phyloP scores from a whole-genome alignment of 2,797 vertebrate genomes.

The Hydrocynus forskahlii region DNA sequence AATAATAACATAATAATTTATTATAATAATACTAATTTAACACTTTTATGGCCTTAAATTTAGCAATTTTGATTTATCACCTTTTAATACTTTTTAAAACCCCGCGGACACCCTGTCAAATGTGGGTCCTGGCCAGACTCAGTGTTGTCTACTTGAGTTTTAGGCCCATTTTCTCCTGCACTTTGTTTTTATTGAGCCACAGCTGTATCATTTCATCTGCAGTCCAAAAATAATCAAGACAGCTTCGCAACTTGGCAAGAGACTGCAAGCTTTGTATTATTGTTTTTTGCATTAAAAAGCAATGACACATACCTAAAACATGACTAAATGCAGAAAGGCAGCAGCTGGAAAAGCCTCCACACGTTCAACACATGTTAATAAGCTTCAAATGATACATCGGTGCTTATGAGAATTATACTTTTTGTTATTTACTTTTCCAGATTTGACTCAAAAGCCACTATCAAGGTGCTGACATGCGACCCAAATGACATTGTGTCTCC shows the following conservation, averaged over 20 bases:
- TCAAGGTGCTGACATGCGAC: constrained; percentile 11
- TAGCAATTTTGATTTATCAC: too few species aligned
- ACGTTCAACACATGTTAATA: not conserved
- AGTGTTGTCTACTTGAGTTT: not conserved
- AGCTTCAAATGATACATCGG: not conserved
- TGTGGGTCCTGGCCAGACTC: too few species aligned
- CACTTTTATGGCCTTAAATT: too few species aligned
- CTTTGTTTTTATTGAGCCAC: not conserved
- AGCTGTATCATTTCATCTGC: not conserved
- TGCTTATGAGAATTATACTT: not conserved
- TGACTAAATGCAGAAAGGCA: not conserved
- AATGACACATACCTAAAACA: not conserved
- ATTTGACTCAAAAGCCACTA: constrained; percentile 37
- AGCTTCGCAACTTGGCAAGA: not conserved
- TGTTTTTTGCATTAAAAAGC: not conserved
- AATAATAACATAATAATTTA: too few species aligned
- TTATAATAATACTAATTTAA: too few species aligned
- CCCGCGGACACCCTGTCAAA: too few species aligned
- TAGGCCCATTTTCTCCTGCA: not conserved
- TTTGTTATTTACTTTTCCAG: not conserved
- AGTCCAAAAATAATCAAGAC: not conserved
- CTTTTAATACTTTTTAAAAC: too few species aligned
- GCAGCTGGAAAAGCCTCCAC: not conserved
- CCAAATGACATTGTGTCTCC: constrained; percentile 56
- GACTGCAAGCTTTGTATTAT: too few species aligned